Base-by-base conservation (phyloP, 2,113 vertebrate genomes). In the Noctilio leporinus region DNA sequence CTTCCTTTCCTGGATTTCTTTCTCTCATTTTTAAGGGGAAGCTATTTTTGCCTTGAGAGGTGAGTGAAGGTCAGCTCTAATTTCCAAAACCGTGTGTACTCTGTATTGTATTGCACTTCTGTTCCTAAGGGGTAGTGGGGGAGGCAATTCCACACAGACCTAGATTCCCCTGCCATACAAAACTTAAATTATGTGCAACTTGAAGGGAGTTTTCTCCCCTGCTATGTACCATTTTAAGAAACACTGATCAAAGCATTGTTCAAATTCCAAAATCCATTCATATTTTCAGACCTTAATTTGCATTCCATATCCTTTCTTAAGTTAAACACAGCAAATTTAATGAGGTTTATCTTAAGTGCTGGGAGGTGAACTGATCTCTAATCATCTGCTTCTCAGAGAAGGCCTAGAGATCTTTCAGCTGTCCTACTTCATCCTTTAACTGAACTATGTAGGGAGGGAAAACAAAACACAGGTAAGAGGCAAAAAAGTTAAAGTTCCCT, bases 1-100 rank as follows among this genome's bases (percentile, higher is more conserved):
- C 19, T 76, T 88, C 90, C 65, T 65, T 65, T 55, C 70, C 78
- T 59, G 20, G 51, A 1, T 67, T 14, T 33, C 14, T 38, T 82
- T n/a, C 24, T 65, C 40, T 87, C 40, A n/a, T 75, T 67, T 55
- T 38, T n/a, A n/a, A n/a, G 47, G 53, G 53, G 22, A 84, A 20
- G 91, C 40, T 89, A 72, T 72, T 97, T 95, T 59, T 24, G 55
- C 76, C 43, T 55, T 80, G 26, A 83, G 67, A 91, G 64, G 76
- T 47, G 76, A 92, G 24, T 22, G 49, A 40, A 75, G 82, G 91
- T 84, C 78, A 93, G 38, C 12, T 55, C 45, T 75, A 70, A 91
- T 59, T 73, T 73, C 20, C 26, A 83, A 49, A 86, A 53, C 30
- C 19, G 10, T 11, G 40, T 62, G 45, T 33, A 64, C 57, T 65